phyloP scores from a whole-genome alignment of 2,888 invertebrate genomes.

The Lasioglossum figueresi region DNA sequence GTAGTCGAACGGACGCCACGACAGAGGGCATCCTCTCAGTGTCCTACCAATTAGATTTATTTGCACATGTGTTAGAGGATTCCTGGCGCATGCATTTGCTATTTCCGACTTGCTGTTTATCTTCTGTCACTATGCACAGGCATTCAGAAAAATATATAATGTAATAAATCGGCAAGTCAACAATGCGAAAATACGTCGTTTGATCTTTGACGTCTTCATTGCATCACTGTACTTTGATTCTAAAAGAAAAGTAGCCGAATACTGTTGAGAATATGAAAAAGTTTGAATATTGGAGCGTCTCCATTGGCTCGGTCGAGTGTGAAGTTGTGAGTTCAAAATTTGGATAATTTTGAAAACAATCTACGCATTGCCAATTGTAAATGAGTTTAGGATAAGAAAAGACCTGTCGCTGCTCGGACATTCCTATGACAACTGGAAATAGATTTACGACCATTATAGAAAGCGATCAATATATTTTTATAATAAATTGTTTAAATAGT shows the following conservation, averaged over 20 bases:
- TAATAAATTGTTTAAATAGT: background rate
- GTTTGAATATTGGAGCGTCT: background rate
- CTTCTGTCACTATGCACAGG: slow-evolving; percentile 43
- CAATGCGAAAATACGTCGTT: background rate
- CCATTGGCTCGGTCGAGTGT: background rate
- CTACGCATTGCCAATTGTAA: background rate
- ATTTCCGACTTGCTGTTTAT: slow-evolving; percentile 56
- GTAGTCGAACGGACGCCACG: slow-evolving; percentile 58
- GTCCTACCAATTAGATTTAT: slow-evolving; percentile 70
- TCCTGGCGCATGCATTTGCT: slow-evolving; percentile 69
- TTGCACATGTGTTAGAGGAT: slow-evolving; percentile 69
- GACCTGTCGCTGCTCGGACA: no score
- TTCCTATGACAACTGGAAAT: background rate
- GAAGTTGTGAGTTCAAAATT: background rate
- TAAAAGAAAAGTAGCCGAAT: background rate
- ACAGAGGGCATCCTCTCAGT: slow-evolving; percentile 65
- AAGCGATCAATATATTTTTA: background rate
- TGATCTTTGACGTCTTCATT: background rate
- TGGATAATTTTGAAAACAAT: background rate
- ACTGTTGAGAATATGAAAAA: background rate
- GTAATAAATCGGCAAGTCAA: slow-evolving; percentile 25
- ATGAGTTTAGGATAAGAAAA: no score
- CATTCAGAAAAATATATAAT: slow-evolving; percentile 52
- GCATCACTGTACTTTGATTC: background rate
- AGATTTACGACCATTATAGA: background rate